Evolutionary conservation across 1,140 invertebrate species (phyloP), one percentile per base, ranked within the genome.

Genomic region (Philopotamus ludificatus): DNA sequence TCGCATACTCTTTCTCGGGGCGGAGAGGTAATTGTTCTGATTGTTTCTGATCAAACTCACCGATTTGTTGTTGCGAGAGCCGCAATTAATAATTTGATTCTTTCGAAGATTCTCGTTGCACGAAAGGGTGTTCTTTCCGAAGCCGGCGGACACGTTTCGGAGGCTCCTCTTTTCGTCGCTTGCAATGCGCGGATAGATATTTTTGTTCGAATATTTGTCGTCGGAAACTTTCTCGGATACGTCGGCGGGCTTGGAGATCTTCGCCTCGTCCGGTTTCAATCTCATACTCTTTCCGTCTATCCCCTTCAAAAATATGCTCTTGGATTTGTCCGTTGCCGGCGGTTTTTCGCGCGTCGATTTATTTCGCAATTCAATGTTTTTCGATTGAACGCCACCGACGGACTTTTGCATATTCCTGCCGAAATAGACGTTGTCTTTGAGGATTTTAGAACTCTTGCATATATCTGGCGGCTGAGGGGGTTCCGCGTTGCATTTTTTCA

Each of bases 1-100:
- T 12, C 79, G 68, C 15, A 77, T 69, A 0, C 78, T 80, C 64
- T 81, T 81, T 0, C 79, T 70, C 1, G 78, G 78, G 0, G 79
- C 77, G 23, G 74, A 74, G 3, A 77, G 68, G 34, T 45, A 28
- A 16, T 44, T 23, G 39, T 58, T 58, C 7, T 34, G 20, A 15
- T 22, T 58, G 7, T 58, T 58, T 25, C 22, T 23, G 2, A 28
- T 26, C n/a, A 28, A 28, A 8, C n/a, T 42, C 21, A 26, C 15
- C 10, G 1, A 16, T 25, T 54, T 54, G 1, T 25, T 34, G 41
- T 54, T 54, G 20, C 20, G 15, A 8, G 51, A 54, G 4, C 41
- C 51, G 20, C 51, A 54, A n/a, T 9, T 34, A n/a, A 54, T 54
- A 3, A 34, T 25, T 25, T 34, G 23, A 54, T 54, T 54, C 10